Conservation (phyloP, 92 coral and sea anemone species). For the Ricordea florida region DNA sequence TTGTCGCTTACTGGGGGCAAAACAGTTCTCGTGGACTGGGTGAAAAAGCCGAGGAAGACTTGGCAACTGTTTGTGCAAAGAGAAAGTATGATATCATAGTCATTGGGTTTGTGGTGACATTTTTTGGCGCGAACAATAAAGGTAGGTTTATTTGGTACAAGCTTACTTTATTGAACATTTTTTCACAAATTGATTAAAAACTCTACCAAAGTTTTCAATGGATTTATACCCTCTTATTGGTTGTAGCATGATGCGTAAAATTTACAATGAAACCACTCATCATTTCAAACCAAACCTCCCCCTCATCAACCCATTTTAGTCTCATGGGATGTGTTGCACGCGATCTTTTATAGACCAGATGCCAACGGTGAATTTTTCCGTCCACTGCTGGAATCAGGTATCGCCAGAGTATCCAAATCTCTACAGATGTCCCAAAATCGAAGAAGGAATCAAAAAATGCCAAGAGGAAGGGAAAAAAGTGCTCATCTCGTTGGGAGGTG, state of each 20-base stretch:
- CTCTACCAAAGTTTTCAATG: too few relatives aligned
- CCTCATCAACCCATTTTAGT: not conserved
- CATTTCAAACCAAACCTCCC: not conserved
- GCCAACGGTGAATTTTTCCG: conserved; percentile 46
- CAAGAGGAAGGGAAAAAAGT: conserved; percentile 66
- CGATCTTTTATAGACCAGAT: conserved; percentile 21
- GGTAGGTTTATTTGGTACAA: conserved; percentile 7
- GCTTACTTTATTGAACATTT: too few relatives aligned
- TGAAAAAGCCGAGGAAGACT: conserved; percentile 9
- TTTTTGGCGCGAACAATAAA: conserved; percentile 58
- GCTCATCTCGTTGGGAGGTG: conserved; percentile 78
- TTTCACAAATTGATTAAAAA: too few relatives aligned
- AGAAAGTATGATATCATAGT: conserved; percentile 69
- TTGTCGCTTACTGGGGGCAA: conserved; percentile 29
- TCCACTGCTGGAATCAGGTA: conserved; percentile 38
- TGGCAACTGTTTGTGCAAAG: conserved; percentile 45
- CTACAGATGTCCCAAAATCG: conserved; percentile 61
- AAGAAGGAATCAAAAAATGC: conserved; percentile 64
- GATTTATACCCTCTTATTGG: too few relatives aligned
- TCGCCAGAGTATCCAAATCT: conserved; percentile 40
- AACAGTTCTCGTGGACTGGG: not conserved
- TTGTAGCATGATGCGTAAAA: too few relatives aligned
- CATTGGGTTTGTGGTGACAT: conserved; percentile 71
- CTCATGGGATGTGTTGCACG: not conserved
- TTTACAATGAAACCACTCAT: not conserved